Conservation (phyloP, 2,113 vertebrate species). For the Nipponia nippon region DNA sequence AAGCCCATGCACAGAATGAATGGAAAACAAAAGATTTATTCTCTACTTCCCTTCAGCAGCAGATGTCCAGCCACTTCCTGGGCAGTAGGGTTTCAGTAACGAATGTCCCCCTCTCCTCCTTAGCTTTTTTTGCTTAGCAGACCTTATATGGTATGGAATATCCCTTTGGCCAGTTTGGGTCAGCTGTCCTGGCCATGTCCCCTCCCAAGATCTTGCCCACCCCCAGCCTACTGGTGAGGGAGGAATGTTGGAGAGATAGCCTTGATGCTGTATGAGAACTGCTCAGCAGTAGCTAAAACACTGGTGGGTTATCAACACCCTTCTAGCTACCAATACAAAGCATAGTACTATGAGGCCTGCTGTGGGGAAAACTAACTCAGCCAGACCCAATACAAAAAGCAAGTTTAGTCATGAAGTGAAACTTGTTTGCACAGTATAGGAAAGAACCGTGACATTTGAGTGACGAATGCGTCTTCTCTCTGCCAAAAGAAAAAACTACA, state of each 20-base stretch:
- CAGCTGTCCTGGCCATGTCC: not conserved
- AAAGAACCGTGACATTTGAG: not conserved
- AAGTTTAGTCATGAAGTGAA: not conserved
- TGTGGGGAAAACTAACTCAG: not conserved
- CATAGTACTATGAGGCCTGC: not conserved
- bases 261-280: not conserved
- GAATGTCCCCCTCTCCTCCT: not conserved
- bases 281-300: not conserved
- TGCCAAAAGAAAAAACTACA: not conserved
- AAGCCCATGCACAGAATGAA: accelerated
- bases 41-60: not conserved
- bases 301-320: not conserved
- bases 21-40: not conserved
- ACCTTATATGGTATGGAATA: too few species aligned
- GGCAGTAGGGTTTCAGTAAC: not conserved
- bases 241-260: not conserved
- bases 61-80: not conserved
- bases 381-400: not conserved
- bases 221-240: not conserved
- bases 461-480: not conserved
- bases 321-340: not conserved
- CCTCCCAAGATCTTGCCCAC: not conserved
- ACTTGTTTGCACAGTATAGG: not conserved
- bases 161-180: too few species aligned
- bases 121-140: too few species aligned